Evolutionary conservation across 1,140 invertebrate species (phyloP), one percentile per base, ranked within the genome.

Genomic region (Monochamus saltuarius): DNA sequence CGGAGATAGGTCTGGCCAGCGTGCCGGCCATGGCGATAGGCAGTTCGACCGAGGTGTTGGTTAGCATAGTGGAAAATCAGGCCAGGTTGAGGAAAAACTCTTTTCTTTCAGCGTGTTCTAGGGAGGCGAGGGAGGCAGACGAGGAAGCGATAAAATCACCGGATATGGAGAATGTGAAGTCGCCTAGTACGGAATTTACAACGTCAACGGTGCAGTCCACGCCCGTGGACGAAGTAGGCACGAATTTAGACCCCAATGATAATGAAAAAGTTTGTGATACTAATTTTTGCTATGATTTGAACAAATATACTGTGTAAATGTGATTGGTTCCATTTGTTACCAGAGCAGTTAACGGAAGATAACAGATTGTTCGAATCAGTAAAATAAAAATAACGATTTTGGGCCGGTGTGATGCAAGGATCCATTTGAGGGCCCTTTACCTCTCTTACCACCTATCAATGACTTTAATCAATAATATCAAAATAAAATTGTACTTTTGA

Each of bases 11-110:
- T 29, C 17, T 70, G 9, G 58, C 71, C 8, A 71, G 67, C 29
- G 62, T 69, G 4, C 67, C 72, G 7, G 72, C 72, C 1, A 61
- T 74, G 56, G 72, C 72, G 0, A 74, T 74, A 29, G 67, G 69
- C 8, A 73, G 65, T 29, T 74, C 72, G 0, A 72, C 69, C 1
- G 72, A 74, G 52, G 68, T 74, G 8, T 52, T 74, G 3, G 69
- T 73, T 22, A 71, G 69, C 46, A 74, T 74, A 1, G 65, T 74
- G 17, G 72, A 72, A 43, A 73, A 69, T 61, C 69, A 71, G 54
- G 63, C 68, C 2, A 62, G 64, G 16, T 50, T 71, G n/a, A 59
- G 67, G 22, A 64, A 60, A 45, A 68, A 68, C 56, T 74, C 72
- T 1, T 63, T 66, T 45, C 40, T 72, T 35, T 58, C 60, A 37